Evolutionary conservation across 2,888 invertebrate genomes (phyloP).

Genomic region (Temnothorax ravouxi): DNA sequence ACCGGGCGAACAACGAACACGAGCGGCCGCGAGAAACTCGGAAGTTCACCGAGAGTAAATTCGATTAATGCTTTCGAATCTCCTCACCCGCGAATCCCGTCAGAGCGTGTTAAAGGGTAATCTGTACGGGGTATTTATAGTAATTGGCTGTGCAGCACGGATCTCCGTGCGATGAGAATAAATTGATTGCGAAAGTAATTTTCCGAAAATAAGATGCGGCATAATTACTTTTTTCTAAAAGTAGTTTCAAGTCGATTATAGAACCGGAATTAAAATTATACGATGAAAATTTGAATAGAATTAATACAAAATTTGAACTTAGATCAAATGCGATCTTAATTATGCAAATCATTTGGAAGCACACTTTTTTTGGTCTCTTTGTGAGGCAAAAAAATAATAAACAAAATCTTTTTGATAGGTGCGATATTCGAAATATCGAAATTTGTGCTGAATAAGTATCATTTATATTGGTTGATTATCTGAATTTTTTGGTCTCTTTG

Average conservation of each 20-base stretch:
- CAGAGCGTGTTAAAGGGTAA: constrained; percentile 30
- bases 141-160: constrained; percentile 1
- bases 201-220: background rate
- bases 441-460: background rate
- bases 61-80: constrained; percentile 52
- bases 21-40: constrained; percentile 8
- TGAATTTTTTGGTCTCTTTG: background rate
- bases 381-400: background rate
- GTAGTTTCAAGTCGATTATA: background rate
- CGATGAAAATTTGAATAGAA: background rate
- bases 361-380: background rate
- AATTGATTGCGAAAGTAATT: background rate
- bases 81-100: constrained; percentile 37
- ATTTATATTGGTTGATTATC: background rate
- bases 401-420: background rate
- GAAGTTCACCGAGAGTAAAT: constrained; percentile 35
- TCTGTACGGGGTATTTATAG: background rate
- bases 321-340: background rate
- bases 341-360: background rate
- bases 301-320: background rate
- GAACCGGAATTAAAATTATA: background rate
- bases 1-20: background rate
- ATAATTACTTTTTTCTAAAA: background rate
- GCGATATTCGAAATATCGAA: background rate
- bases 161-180: background rate